Base-by-base conservation (phyloP, 2,888 invertebrate genomes). In the Aelia acuminata region DNA sequence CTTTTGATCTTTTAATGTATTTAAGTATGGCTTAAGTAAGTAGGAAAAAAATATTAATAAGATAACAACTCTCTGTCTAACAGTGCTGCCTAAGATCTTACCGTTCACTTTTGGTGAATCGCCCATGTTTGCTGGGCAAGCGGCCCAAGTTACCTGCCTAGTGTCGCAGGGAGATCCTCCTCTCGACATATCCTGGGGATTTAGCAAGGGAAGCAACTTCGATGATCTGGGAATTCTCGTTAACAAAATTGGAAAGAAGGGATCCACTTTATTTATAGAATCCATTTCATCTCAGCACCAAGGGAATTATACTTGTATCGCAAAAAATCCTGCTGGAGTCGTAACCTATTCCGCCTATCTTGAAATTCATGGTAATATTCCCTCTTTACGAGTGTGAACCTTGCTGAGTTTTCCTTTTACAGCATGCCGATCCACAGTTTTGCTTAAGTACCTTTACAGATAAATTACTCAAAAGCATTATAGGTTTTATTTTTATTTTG, bases 121-220 rank as follows among this genome's bases (percentile, higher is more conserved):
- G 91, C 94, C 95, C 26, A 93, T 95, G 53, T 95, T 95, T 92
- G 95, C 95, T 90, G 96, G 95, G 87, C 95, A 96, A 92, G 94
- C 94, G 85, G 94, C 95, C 85, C 95, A 95, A 91, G 94, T 95
- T 91, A 94, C 94, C 88, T 96, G 96, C 92, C 94, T 95, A 90
- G 94, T 95, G 84, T 94, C 94, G 87, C 95, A 95, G 92, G 96
- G 96, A 89, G 96, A 97, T 93, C 93, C 94, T 88, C 96, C 96
- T 4, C 93, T 97, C 91, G 94, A 94, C 89, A 95, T 96, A 86
- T 93, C 94, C 35, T 97, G 96, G 96, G 92, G 91, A 85, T 93
- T 93, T 91, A 93, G 93, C 91, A 90, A 91, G 39, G 92, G 92
- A 89, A 90, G 91, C n/a, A 90, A 92, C 39, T 91, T 94, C 39